Evolutionary conservation across 2,797 vertebrate genomes (phyloP).

Genomic region (Strix occidentalis): DNA sequence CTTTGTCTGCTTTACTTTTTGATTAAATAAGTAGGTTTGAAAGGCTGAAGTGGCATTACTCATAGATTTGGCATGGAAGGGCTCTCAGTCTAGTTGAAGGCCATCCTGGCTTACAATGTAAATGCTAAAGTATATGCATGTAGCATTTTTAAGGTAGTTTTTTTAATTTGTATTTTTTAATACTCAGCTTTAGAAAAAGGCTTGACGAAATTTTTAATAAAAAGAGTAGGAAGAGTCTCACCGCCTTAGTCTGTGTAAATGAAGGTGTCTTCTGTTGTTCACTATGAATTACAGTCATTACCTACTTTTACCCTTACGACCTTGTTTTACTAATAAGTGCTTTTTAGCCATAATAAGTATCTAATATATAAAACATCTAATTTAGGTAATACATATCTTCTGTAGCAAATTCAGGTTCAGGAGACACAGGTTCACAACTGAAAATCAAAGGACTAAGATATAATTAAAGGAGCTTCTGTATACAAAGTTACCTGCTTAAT

Average conservation of each 20-base stretch:
- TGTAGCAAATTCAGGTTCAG: background rate
- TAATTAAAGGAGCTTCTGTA: background rate
- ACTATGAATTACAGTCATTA: background rate
- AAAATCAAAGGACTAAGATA: background rate
- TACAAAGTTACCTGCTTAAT: background rate
- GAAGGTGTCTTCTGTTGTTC: background rate
- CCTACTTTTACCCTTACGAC: background rate
- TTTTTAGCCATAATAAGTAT: background rate
- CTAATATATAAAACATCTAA: background rate
- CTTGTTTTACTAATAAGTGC: conserved; percentile 11
- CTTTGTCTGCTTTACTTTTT: background rate
- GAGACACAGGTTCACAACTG: background rate
- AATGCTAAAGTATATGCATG: background rate
- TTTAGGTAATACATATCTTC: background rate
- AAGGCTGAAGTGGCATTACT: background rate
- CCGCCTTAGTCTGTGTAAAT: background rate
- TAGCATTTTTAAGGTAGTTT: background rate
- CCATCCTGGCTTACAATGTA: background rate
- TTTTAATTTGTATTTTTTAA: background rate
- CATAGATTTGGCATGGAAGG: background rate
- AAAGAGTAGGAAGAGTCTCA: background rate
- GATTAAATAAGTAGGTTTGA: background rate
- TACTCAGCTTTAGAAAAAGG: background rate
- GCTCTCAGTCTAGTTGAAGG: background rate
- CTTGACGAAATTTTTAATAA: background rate